phyloP scores from a whole-genome alignment of 2,888 invertebrate species.

The Strigamia transsilvanica region DNA sequence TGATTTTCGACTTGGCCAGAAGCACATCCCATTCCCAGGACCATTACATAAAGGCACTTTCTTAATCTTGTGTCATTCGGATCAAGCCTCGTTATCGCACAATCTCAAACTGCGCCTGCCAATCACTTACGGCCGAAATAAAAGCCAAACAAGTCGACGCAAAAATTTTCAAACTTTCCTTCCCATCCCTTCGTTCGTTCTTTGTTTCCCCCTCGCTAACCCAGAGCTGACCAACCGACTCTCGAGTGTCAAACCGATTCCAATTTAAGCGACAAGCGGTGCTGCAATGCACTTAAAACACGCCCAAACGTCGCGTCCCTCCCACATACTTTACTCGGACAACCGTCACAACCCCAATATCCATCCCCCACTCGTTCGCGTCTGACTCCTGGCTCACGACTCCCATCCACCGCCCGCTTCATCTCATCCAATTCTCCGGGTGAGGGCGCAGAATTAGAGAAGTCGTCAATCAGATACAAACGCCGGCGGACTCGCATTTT shows the following conservation, averaged over 20 bases:
- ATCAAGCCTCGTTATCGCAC: slow-evolving; percentile 52
- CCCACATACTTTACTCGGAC: background rate
- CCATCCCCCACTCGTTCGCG: background rate
- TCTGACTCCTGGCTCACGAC: background rate
- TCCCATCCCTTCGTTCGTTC: no score
- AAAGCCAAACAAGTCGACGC: background rate
- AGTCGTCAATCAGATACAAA: slow-evolving; percentile 43
- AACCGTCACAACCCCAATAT: background rate
- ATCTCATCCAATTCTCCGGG: slow-evolving; percentile 47
- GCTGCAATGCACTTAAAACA: slow-evolving; percentile 41
- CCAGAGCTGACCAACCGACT: background rate
- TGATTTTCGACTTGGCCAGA: slow-evolving; percentile 51
- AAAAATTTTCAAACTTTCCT: background rate
- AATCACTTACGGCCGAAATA: slow-evolving; percentile 12
- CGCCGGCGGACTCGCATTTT: slow-evolving; percentile 32
- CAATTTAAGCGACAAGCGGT: slow-evolving; percentile 35
- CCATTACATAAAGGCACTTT: slow-evolving; percentile 45
- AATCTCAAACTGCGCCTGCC: slow-evolving; percentile 25
- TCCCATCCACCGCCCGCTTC: slow-evolving; percentile 12
- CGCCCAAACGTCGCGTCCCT: background rate
- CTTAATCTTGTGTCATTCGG: slow-evolving; percentile 48
- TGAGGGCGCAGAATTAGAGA: slow-evolving; percentile 38
- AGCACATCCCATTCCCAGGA: slow-evolving; percentile 49
- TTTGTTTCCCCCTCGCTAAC: background rate
- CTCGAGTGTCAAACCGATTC: slow-evolving; percentile 36